These are phyloP conservation scores for Drosophila stalkeri DNA, from an alignment of 2,888 invertebrate genomes.

Conservation along the genomic window DNA sequence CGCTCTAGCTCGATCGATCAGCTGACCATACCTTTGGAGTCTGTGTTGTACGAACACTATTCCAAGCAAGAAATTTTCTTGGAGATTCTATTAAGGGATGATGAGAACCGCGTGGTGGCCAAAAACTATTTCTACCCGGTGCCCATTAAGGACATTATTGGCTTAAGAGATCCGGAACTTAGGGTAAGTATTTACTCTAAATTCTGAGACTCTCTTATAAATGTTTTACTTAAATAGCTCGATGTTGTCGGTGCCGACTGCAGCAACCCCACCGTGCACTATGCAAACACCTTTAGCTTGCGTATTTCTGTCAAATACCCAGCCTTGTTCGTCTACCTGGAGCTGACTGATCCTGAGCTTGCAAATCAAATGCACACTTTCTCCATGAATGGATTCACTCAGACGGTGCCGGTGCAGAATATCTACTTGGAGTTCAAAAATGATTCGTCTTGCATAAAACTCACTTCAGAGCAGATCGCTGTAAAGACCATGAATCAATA, in stretches of 20 bases:
- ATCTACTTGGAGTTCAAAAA: constrained; percentile 76
- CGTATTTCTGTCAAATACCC: constrained; percentile 73
- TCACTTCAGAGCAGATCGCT: constrained; percentile 66
- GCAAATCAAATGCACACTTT: constrained; percentile 67
- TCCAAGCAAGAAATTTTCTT: constrained; percentile 70
- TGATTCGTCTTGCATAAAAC: constrained; percentile 57
- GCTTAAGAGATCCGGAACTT: constrained; percentile 86
- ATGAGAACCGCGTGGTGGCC: constrained; percentile 84
- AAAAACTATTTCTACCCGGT: constrained; percentile 89
- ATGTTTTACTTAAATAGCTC: constrained; percentile 31
- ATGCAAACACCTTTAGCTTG: constrained; percentile 71
- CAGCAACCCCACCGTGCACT: constrained; percentile 14
- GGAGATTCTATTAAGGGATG: constrained; percentile 83
- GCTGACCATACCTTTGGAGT: constrained; percentile 60
- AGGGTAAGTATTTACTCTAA: constrained; percentile 83
- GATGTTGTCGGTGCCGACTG: constrained; percentile 52
- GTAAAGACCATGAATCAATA: constrained; percentile 81
- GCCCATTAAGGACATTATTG: constrained; percentile 86
- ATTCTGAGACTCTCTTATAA: neutral
- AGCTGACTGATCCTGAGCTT: constrained; percentile 66
- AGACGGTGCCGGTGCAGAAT: constrained; percentile 78
- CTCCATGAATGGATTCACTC: constrained; percentile 84
- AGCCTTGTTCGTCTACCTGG: constrained; percentile 83
- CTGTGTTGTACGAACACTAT: constrained; percentile 45
- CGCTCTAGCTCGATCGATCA: constrained; percentile 70